Conservation (phyloP, 2,113 vertebrate genomes). For the Sapajus apella region DNA sequence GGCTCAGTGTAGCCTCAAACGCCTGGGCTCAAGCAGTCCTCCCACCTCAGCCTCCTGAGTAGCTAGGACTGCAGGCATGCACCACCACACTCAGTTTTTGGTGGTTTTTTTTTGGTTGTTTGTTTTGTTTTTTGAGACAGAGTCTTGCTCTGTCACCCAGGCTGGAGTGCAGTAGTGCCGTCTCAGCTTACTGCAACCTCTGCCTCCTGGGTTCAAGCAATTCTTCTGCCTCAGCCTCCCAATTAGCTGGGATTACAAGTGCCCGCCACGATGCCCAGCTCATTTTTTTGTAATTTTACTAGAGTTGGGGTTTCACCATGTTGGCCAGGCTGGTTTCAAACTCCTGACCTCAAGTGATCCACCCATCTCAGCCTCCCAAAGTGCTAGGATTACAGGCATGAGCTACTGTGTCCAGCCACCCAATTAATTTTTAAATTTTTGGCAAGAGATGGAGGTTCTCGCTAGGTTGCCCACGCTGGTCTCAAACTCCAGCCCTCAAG, state of each 20-base stretch:
- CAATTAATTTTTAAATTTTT: background rate
- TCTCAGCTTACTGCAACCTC: background rate
- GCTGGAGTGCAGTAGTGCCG: background rate
- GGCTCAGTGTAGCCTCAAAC: too few relatives aligned
- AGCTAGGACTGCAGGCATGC: too few relatives aligned
- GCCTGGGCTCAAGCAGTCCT: too few relatives aligned
- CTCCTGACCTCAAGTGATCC: background rate
- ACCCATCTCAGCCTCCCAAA: background rate
- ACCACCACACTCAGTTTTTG: too few relatives aligned
- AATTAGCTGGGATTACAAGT: background rate
- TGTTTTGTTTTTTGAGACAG: background rate
- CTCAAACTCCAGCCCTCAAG: background rate
- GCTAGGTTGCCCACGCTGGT: background rate
- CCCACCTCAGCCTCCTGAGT: too few relatives aligned
- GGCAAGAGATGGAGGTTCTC: background rate
- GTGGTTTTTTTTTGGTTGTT: too few relatives aligned
- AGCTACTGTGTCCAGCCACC: background rate
- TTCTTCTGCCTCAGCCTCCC: background rate
- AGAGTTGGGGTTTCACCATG: background rate
- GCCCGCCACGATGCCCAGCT: background rate
- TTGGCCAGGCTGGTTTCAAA: background rate
- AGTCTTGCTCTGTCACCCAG: background rate
- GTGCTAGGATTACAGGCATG: background rate
- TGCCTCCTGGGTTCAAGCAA: background rate
- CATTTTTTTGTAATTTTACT: background rate